Evolutionary conservation across 2,113 vertebrate species (phyloP), one percentile per base, ranked within the genome.

Genomic region (Crotalus viridis): DNA sequence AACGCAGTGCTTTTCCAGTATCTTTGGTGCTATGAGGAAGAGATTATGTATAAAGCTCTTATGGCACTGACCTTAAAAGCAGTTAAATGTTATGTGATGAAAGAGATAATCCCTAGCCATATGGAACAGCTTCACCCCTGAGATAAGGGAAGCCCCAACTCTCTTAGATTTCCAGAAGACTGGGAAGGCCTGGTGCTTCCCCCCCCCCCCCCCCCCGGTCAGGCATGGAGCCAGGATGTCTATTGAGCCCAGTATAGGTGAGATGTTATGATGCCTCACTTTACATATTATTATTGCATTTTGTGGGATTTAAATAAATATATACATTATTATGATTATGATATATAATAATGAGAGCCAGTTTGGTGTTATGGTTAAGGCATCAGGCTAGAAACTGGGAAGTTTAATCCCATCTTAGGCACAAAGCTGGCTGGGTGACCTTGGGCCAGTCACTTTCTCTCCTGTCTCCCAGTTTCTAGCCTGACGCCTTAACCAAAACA

Each of bases 11-110:
- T 87, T 22, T 57, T 89, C 74, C 2, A 28, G 13, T 90, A 19
- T 57, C 57, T 21, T 59, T 93, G 39, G 6, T 39, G 26, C 17
- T 88, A 26, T 46, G 51, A 55, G 24, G 17, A 7, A 88, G 28
- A 51, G 52, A 88, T 88, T 91, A 51, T 88, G 39, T 74, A 87
- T 28, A 86, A 55, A 87, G 81, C 28, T 69, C 46, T 69, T 74
- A 64, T 89, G 59, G 61, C 57, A 28, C 19, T 92, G 57, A 88
- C 57, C 87, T 92, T 89, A 88, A 64, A 46, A 21, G 15, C 87
- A 89, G 51, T 61, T 55, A 74, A 89, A 55, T 43, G 26, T 55
- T 88, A 74, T 92, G 74, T 88, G 91, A 88, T 88, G 61, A 92
- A 92, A 92, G 5, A 55, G 51, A 33, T 89, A 92, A 88, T 88